phyloP scores from a whole-genome alignment of 2,797 vertebrate species.

The Limosa lapponica region DNA sequence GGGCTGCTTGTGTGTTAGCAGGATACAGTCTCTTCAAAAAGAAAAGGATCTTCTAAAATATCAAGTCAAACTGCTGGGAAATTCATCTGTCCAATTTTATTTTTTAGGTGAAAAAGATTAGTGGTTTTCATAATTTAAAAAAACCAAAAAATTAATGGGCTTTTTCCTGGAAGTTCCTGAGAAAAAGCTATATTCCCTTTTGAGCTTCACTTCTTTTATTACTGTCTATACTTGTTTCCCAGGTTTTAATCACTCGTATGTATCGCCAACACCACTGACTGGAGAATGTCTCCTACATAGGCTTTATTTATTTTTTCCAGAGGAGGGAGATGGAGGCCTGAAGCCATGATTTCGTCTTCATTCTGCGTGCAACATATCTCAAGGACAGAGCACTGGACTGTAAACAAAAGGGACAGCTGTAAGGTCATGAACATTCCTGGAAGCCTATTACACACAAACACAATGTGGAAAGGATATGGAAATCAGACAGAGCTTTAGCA shows the following conservation, averaged over 20 bases:
- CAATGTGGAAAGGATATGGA: slow-evolving; percentile 64
- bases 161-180: not conserved
- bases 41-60: not conserved
- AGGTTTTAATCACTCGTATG: not conserved
- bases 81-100: not conserved
- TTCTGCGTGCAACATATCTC: slow-evolving; percentile 64
- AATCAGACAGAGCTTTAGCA: slow-evolving; percentile 35
- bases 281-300: not conserved
- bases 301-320: slow-evolving; percentile 50
- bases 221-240: not conserved
- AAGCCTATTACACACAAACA: slow-evolving; percentile 68
- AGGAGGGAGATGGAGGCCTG: slow-evolving; percentile 48
- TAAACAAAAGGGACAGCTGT: slow-evolving; percentile 77
- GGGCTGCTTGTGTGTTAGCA: not conserved
- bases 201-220: slow-evolving; percentile 7
- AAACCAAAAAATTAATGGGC: not conserved
- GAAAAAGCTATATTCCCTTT: not conserved
- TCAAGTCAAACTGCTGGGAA: not conserved
- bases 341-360: slow-evolving; percentile 69
- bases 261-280: not conserved
- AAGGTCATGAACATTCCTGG: slow-evolving; percentile 72
- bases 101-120: not conserved
- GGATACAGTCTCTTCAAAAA: not conserved
- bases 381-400: slow-evolving; percentile 76
- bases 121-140: not conserved